phyloP scores from a whole-genome alignment of 1,140 invertebrate genomes.

The Scaptomyza hsui region DNA sequence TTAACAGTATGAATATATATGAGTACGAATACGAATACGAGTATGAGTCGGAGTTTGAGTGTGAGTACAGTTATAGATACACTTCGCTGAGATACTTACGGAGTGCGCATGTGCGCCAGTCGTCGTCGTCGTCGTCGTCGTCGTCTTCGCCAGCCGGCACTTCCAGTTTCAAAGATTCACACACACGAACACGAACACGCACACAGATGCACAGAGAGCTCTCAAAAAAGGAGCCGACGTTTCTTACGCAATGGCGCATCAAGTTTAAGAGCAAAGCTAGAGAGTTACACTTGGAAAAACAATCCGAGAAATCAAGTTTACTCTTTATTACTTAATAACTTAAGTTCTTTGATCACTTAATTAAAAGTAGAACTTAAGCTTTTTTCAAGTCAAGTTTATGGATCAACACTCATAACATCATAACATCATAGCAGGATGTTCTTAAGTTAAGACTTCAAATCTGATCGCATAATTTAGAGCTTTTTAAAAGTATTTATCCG shows the following conservation, averaged over 20 bases:
- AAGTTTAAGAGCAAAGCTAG: constrained; percentile 7
- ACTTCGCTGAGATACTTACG: constrained; percentile 23
- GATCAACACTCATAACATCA: too few species aligned
- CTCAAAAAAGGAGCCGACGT: constrained; percentile 33
- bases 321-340: too few species aligned
- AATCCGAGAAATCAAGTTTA: too few species aligned
- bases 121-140: constrained; percentile 8
- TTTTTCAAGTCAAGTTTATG: too few species aligned
- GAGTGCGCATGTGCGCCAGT: constrained; percentile 33
- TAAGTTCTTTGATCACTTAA: too few species aligned
- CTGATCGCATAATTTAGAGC: too few species aligned
- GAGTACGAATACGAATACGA: constrained; percentile 15
- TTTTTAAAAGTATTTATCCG: too few species aligned
- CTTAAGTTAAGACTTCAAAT: too few species aligned
- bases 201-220: constrained; percentile 27
- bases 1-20: constrained; percentile 13
- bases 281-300: not conserved
- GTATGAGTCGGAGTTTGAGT: not conserved
- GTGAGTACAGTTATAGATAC: constrained; percentile 37
- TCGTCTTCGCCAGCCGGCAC: constrained; percentile 22
- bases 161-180: constrained; percentile 45
- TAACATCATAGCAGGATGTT: too few species aligned
- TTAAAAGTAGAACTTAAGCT: too few species aligned
- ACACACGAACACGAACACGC: constrained; percentile 37
- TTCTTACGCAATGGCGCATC: constrained; percentile 50